Conservation (phyloP, 2,888 invertebrate genomes). For the Pegoplata infirma region DNA sequence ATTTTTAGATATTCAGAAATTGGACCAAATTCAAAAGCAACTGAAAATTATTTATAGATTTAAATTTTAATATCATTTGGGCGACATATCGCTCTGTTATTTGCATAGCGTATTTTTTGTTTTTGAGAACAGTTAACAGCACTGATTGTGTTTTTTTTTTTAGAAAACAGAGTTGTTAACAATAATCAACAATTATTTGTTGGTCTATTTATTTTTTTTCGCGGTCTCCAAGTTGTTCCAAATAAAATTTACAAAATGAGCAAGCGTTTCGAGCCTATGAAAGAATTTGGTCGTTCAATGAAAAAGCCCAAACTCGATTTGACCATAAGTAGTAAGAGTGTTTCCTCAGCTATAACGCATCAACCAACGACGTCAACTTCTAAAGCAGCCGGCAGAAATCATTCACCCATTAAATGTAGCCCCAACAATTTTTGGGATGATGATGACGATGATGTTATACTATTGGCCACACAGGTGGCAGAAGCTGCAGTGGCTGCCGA, state of each 20-base stretch:
- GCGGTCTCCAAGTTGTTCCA: too few relatives aligned
- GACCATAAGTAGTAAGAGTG: conserved; percentile 65
- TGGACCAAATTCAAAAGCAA: too few relatives aligned
- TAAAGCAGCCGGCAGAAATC: conserved; percentile 1
- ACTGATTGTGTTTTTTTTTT: too few relatives aligned
- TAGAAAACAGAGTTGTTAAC: too few relatives aligned
- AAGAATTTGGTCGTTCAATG: conserved; percentile 69
- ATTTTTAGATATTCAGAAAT: too few relatives aligned
- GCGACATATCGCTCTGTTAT: too few relatives aligned
- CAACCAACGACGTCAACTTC: background rate
- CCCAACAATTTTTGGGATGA: conserved; percentile 72
- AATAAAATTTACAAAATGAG: conserved; percentile 65
- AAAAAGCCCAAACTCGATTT: conserved; percentile 74
- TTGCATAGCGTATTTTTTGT: too few relatives aligned
- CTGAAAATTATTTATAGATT: too few relatives aligned
- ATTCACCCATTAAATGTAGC: conserved; percentile 38
- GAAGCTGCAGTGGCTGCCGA: conserved; percentile 69
- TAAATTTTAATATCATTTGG: too few relatives aligned
- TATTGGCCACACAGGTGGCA: conserved; percentile 74
- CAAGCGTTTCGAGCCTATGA: conserved; percentile 71
- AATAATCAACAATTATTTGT: too few relatives aligned
- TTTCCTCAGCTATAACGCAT: background rate
- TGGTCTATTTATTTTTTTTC: too few relatives aligned
- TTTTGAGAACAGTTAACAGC: too few relatives aligned
- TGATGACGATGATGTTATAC: conserved; percentile 75